Conservation (phyloP, 1,140 invertebrate genomes). For the Ceratosolen solmsi region DNA sequence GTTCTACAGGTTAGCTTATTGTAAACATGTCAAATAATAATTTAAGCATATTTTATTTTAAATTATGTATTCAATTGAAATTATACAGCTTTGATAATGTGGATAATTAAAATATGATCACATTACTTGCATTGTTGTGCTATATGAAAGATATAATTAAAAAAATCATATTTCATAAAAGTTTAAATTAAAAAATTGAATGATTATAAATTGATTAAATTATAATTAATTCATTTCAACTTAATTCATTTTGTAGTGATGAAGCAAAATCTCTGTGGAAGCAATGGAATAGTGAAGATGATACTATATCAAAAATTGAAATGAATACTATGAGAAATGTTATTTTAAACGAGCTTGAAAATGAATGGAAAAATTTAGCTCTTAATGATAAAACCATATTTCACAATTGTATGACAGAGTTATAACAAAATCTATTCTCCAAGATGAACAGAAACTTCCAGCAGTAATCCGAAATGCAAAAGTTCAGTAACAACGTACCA, state of each 20-base stretch:
- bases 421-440: conserved; percentile 52
- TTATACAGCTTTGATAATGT: too few species aligned
- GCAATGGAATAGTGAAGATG: conserved; percentile 64
- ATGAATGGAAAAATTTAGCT: conserved; percentile 65
- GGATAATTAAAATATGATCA: too few species aligned
- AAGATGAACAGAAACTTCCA: conserved; percentile 54
- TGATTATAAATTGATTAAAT: too few species aligned
- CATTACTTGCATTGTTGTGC: too few species aligned
- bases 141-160: too few species aligned
- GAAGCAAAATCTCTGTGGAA: conserved; percentile 66
- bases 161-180: not conserved
- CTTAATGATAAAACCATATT: conserved; percentile 63
- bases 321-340: conserved; percentile 54
- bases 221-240: too few species aligned
- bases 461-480: conserved; percentile 35
- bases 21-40: too few species aligned
- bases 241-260: conserved; percentile 57
- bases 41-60: too few species aligned
- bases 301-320: conserved; percentile 54
- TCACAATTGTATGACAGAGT: conserved; percentile 56
- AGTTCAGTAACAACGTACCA: conserved; percentile 5
- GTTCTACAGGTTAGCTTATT: conserved; percentile 61
- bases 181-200: too few species aligned
- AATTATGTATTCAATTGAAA: too few species aligned
- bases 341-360: conserved; percentile 61